These are phyloP conservation scores for Globia sparganii DNA, from an alignment of 2,888 invertebrate genomes.

Conservation along the genomic window DNA sequence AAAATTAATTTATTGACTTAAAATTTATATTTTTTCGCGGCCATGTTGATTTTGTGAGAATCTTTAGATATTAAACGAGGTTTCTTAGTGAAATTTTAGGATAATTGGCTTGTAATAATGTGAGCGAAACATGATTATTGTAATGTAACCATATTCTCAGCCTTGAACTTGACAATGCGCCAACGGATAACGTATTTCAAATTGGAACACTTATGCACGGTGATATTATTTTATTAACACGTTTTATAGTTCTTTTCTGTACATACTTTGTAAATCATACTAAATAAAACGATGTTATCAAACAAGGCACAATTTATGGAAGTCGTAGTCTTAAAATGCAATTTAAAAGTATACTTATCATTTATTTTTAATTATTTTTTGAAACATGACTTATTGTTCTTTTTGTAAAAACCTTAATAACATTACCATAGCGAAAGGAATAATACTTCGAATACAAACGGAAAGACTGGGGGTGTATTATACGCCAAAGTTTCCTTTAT, in stretches of 20 bases:
- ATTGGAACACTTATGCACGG: conserved; percentile 55
- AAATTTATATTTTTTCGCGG: conserved; percentile 29
- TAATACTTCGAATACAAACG: not conserved
- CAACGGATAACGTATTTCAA: conserved; percentile 73
- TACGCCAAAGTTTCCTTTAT: not conserved
- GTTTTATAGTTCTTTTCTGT: not conserved
- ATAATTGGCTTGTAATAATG: conserved; percentile 59
- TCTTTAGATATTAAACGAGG: conserved; percentile 39
- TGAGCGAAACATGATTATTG: conserved; percentile 61
- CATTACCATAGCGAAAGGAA: not conserved
- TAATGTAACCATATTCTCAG: conserved; percentile 54
- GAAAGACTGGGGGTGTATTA: not conserved
- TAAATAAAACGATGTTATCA: not conserved
- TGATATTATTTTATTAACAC: not conserved
- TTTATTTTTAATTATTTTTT: not conserved
- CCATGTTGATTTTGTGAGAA: conserved; percentile 49
- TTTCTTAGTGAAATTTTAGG: conserved; percentile 49
- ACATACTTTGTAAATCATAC: conserved; percentile 18
- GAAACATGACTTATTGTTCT: not conserved
- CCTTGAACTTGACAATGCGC: conserved; percentile 84
- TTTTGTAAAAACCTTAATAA: not conserved
- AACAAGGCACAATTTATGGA: not conserved
- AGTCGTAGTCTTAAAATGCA: not conserved
- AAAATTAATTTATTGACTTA: conserved; percentile 50
- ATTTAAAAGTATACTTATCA: not conserved